Evolutionary conservation across 2,797 vertebrate species (phyloP).

Genomic region (Anguilla pacifica): DNA sequence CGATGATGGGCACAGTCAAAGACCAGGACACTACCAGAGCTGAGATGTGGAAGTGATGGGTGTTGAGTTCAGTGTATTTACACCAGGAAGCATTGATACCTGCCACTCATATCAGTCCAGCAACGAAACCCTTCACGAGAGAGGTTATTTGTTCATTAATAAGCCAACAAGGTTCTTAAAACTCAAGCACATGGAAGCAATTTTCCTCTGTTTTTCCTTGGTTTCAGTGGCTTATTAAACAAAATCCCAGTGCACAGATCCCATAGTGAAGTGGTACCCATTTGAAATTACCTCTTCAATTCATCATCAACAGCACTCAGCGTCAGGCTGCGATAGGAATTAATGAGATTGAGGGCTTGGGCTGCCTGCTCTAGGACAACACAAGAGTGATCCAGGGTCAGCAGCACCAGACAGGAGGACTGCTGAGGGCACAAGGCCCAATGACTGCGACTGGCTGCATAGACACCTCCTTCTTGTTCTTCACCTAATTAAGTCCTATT

Average conservation of each 20-base stretch:
- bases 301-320: conserved; percentile 51
- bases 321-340: conserved; percentile 58
- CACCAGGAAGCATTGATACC: conserved; percentile 32
- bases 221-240: conserved; percentile 61
- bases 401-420: neutral
- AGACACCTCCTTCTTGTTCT: conserved; percentile 1
- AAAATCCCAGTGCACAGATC: conserved; percentile 50
- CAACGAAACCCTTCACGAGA: conserved; percentile 45
- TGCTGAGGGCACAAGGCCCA: neutral
- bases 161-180: conserved; percentile 51
- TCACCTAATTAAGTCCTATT: neutral
- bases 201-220: conserved; percentile 58
- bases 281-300: conserved; percentile 60
- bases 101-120: conserved; percentile 38
- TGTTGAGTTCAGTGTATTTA: neutral
- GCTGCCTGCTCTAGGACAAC: conserved; percentile 35
- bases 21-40: neutral
- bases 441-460: neutral
- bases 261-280: conserved; percentile 54
- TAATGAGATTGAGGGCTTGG: conserved; percentile 64
- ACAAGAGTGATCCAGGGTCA: conserved; percentile 34
- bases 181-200: conserved; percentile 52
- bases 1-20: conserved; percentile 26
- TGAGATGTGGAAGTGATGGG: neutral
- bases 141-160: conserved; percentile 49